Evolutionary conservation across 2,113 vertebrate species (phyloP).

Genomic region (Tragelaphus scriptus): DNA sequence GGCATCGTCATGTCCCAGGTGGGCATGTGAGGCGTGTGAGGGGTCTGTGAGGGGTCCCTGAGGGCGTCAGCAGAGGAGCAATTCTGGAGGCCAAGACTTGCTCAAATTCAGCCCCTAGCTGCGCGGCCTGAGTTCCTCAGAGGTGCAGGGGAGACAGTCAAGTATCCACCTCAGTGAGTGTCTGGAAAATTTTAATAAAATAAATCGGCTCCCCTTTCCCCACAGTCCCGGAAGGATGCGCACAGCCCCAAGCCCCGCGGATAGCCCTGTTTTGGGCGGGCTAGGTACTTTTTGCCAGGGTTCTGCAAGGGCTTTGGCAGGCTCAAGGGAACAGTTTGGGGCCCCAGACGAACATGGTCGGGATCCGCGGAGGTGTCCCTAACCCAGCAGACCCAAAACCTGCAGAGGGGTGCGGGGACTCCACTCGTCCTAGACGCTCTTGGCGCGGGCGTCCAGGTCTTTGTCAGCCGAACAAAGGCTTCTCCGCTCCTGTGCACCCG

Average conservation of each 20-base stretch:
- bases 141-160: background rate
- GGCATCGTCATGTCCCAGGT: background rate
- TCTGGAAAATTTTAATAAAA: background rate
- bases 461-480: background rate
- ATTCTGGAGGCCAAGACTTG: background rate
- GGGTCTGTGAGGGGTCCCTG: accelerated
- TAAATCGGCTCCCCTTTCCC: background rate
- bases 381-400: background rate
- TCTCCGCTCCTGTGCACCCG: background rate
- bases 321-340: background rate
- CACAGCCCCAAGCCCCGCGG: accelerated
- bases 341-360: background rate
- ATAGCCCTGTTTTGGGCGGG: background rate
- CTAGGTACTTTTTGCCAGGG: background rate
- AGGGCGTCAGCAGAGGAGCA: background rate
- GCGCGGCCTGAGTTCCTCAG: background rate
- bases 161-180: background rate
- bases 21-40: accelerated
- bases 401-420: background rate
- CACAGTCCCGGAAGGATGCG: background rate
- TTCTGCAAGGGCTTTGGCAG: background rate
- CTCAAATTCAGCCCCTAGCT: background rate
- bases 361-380: background rate
- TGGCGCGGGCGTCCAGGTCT: background rate
- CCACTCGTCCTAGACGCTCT: background rate